Percentiles rank a stretch among this genome's conserved stretches.
Conservation (phyloP, 2,113 vertebrate genomes). For the Myotis davidii region DNA sequence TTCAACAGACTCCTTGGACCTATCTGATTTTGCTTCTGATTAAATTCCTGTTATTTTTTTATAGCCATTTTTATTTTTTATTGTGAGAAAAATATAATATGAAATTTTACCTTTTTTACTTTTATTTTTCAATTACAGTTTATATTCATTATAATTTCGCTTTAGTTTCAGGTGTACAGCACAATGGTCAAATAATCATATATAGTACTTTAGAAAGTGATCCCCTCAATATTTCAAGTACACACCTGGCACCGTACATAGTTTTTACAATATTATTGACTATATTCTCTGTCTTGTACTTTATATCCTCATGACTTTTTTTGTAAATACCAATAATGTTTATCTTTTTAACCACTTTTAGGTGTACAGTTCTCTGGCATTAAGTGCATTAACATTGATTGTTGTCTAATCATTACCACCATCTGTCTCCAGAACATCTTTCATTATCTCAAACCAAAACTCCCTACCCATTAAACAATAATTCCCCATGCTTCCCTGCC, state of each 20-base stretch:
- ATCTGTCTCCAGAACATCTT: neutral
- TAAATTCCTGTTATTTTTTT: neutral
- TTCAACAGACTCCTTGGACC: neutral
- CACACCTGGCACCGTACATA: neutral
- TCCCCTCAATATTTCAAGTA: neutral
- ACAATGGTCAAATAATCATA: neutral
- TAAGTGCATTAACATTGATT: neutral
- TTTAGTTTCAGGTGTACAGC: neutral
- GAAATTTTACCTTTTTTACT: neutral
- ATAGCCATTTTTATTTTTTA: neutral
- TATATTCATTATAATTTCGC: neutral
- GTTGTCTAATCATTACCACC: neutral
- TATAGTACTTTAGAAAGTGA: neutral
- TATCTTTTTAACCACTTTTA: neutral
- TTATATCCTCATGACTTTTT: neutral
- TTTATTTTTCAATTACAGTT: neutral
- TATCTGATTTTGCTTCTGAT: slow-evolving; percentile 28
- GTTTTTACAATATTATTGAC: neutral
- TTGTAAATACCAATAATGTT: neutral
- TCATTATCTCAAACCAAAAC: slow-evolving; percentile 11
- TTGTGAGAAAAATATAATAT: neutral
- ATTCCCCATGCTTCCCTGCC: neutral
- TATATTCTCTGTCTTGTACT: neutral
- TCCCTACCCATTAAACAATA: neutral
- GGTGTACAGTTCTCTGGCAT: neutral